phyloP scores from a whole-genome alignment of 2,113 vertebrate genomes.

The Chamaetylas fuelleborni region DNA sequence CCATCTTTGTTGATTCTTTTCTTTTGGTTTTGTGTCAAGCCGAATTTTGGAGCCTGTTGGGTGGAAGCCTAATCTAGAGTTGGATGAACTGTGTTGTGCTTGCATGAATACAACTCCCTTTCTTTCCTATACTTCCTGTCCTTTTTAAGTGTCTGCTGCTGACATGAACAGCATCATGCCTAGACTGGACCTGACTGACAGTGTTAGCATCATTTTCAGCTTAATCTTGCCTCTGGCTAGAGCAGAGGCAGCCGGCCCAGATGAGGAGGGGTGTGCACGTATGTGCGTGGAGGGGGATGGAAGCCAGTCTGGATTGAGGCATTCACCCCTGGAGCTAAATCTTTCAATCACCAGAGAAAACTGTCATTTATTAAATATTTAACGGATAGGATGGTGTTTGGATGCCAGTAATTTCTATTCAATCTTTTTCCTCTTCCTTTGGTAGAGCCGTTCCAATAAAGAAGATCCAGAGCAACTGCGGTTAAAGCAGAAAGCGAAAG shows the following conservation, averaged over 20 bases:
- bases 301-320: constrained; percentile 69
- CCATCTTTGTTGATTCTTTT: not conserved
- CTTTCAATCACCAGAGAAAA: constrained; percentile 78
- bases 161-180: constrained; percentile 77
- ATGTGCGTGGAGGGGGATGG: not conserved
- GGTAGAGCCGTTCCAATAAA: constrained; percentile 87
- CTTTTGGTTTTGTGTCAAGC: not conserved
- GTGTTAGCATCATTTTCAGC: constrained; percentile 79
- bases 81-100: not conserved
- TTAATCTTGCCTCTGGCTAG: constrained; percentile 74
- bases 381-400: constrained; percentile 63
- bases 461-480: constrained; percentile 89
- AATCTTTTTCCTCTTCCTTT: constrained; percentile 72
- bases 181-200: constrained; percentile 81
- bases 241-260: constrained; percentile 66
- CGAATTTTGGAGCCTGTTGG: not conserved
- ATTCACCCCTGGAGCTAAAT: constrained; percentile 73
- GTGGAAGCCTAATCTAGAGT: not conserved
- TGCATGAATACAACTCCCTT: not conserved
- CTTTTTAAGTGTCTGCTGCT: constrained; percentile 64
- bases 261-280: constrained; percentile 34
- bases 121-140: constrained; percentile 33
- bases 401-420: constrained; percentile 69
- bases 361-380: constrained; percentile 82
- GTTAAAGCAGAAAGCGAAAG: constrained; percentile 94